Evolutionary conservation across 2,113 vertebrate genomes (phyloP), one percentile per base, ranked within the genome.

Genomic region (Hippocampus abdominalis): DNA sequence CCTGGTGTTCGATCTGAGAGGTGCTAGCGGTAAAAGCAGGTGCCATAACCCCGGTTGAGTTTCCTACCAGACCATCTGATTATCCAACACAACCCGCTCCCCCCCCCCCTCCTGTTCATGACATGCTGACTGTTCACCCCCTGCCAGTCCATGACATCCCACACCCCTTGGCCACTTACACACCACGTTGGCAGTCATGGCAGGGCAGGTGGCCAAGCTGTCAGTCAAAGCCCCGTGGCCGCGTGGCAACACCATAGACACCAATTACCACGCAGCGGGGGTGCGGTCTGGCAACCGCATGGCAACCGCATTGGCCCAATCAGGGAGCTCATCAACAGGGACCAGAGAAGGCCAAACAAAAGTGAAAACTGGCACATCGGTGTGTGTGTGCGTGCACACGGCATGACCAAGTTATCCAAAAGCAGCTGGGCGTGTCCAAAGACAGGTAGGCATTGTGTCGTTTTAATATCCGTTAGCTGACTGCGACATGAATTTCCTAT

Each of bases 131-230:
- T 49, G 56, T 70, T 75, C 81, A 71, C 76, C 78, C 81, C 73
- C 79, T 73, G 70, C 78, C 76, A 79, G 65, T 68, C 78, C 18
- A 64, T 81, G 80, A 82, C 79, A 81, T 70, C 64, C 51, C 82
- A 74, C 72, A 74, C 64, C 70, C 71, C 49, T n/a, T 54, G 74
- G 72, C 81, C 71, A 63, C 57, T 25, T 81, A 82, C 75, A 74
- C 76, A 71, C 82, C 80, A 76, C 72, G 78, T 82, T 90, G 85
- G 88, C 90, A 91, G 88, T 71, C 53, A 76, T 87, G 87, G 83
- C 89, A 91, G 87, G 89, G 89, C 88, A 91, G 88, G 90, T 91
- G 90, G 90, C 90, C 90, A 91, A 86, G 78, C 88, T 84, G 87
- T 90, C 90, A 90, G 81, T 91, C 89, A 91, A 81, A 84, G 73